phyloP scores from a whole-genome alignment of 2,888 invertebrate genomes.

The Drosophila austrosaltans region DNA sequence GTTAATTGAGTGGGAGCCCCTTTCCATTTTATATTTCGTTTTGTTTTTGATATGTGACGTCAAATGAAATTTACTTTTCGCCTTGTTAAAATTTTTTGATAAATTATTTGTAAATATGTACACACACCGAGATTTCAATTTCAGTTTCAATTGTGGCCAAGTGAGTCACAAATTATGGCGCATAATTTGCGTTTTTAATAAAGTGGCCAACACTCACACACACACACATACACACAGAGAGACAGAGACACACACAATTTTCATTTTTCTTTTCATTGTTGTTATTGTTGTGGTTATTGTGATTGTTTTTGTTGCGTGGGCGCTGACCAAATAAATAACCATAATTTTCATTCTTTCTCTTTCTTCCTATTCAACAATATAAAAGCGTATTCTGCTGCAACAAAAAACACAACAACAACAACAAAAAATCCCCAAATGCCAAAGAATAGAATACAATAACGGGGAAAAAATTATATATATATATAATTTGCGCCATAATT shows the following conservation, averaged over 20 bases:
- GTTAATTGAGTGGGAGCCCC: not conserved
- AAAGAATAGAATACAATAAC: slow-evolving; percentile 10
- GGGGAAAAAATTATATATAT: slow-evolving; percentile 29
- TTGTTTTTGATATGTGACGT: slow-evolving; percentile 40
- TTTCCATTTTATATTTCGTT: not conserved
- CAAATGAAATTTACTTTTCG: slow-evolving; percentile 24
- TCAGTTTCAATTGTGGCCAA: slow-evolving; percentile 20
- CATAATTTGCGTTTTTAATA: slow-evolving; percentile 49
- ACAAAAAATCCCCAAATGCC: slow-evolving; percentile 14
- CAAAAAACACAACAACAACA: not conserved
- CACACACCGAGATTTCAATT: slow-evolving; percentile 23
- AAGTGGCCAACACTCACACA: slow-evolving; percentile 36
- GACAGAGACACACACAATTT: slow-evolving; percentile 22
- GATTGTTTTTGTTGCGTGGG: slow-evolving; percentile 38
- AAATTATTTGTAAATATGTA: slow-evolving; percentile 62
- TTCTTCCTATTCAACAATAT: slow-evolving; percentile 18
- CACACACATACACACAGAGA: not conserved
- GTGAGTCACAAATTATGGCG: slow-evolving; percentile 49
- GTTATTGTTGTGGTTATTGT: not conserved
- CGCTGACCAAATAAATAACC: slow-evolving; percentile 40
- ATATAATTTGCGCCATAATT: too few relatives aligned
- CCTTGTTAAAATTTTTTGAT: slow-evolving; percentile 37
- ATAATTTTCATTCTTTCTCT: slow-evolving; percentile 31
- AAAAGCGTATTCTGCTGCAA: slow-evolving; percentile 23
- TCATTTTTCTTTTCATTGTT: slow-evolving; percentile 21